Evolutionary conservation across 2,113 vertebrate genomes (phyloP).

Genomic region (Phainopepla nitens): DNA sequence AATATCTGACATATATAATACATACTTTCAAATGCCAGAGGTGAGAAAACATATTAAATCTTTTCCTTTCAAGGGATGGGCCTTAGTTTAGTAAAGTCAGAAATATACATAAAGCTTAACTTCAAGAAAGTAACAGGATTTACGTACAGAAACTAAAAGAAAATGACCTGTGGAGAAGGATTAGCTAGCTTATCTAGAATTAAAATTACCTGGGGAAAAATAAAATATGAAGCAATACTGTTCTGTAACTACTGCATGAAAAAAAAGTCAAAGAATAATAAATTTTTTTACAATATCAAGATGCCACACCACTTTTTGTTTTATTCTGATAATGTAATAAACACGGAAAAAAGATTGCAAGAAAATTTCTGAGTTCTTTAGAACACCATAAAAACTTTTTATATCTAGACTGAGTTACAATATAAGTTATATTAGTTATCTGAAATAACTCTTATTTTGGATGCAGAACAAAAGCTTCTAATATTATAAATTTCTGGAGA

Average conservation of each 20-base stretch:
- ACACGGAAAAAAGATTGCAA: background rate
- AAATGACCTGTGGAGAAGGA: background rate
- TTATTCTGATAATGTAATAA: background rate
- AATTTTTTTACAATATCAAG: background rate
- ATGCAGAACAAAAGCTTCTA: background rate
- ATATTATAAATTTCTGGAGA: background rate
- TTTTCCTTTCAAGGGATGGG: background rate
- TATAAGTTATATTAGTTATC: background rate
- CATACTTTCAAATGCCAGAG: background rate
- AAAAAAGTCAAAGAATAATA: background rate
- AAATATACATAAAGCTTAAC: background rate
- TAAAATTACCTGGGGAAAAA: background rate
- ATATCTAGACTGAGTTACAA: background rate
- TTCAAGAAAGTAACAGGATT: background rate
- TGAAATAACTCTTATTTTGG: background rate
- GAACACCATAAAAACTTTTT: background rate
- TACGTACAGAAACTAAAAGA: background rate
- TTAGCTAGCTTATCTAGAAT: background rate
- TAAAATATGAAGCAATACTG: background rate
- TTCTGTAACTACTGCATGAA: background rate
- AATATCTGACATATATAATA: background rate
- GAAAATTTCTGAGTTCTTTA: background rate
- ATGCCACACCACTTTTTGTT: background rate
- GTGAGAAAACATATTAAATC: background rate
- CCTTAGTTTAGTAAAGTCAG: background rate